phyloP scores from a whole-genome alignment of 1,140 invertebrate genomes.

The Choristoneura fumiferana region DNA sequence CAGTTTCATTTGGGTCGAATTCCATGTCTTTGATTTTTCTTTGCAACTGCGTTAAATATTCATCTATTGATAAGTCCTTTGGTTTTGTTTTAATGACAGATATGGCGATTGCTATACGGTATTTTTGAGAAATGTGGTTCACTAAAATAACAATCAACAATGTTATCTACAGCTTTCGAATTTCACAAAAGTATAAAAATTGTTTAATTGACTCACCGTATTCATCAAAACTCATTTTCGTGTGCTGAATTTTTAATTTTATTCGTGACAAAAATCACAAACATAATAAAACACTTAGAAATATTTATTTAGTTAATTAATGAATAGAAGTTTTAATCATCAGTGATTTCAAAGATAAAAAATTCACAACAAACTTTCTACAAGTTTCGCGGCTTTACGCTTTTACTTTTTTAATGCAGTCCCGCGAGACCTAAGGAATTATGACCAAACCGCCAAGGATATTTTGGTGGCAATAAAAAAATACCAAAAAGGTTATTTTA shows the following conservation, averaged over 20 bases:
- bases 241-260: neutral
- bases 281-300: constrained; percentile 1
- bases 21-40: constrained; percentile 30
- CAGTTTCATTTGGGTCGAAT: constrained; percentile 27
- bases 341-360: neutral
- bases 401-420: neutral
- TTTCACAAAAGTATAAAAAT: constrained; percentile 21
- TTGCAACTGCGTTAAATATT: constrained; percentile 40
- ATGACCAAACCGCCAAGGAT: no score
- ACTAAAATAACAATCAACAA: constrained; percentile 23
- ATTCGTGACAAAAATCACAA: constrained; percentile 19
- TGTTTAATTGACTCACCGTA: constrained; percentile 35
- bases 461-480: no score
- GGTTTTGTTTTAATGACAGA: constrained; percentile 46
- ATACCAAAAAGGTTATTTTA: constrained; percentile 17
- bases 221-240: constrained; percentile 42
- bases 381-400: constrained; percentile 22
- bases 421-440: no score
- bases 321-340: constrained; percentile 1
- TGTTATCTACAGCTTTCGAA: neutral
- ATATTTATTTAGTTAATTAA: neutral
- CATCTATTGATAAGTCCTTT: constrained; percentile 26
- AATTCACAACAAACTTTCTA: neutral
- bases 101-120: constrained; percentile 39
- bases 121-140: constrained; percentile 41